Evolutionary conservation across 2,797 vertebrate genomes (phyloP).

Genomic region (Limnodromus scolopaceus): DNA sequence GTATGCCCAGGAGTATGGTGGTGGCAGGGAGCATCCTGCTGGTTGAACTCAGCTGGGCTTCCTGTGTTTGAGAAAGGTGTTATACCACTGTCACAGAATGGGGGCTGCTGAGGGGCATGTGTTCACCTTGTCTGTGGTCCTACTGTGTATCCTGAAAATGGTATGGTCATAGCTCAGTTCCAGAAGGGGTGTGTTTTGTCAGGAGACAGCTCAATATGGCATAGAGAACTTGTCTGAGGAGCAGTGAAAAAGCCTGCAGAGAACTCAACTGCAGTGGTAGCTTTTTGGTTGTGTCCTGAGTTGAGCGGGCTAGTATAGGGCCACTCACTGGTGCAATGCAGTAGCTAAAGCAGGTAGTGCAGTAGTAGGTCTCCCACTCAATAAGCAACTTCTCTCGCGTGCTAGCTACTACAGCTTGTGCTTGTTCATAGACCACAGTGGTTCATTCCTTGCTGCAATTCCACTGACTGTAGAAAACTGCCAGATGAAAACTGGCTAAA

Average conservation of each 20-base stretch:
- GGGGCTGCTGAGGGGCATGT: neutral
- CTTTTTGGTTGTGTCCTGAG: neutral
- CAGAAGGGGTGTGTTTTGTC: neutral
- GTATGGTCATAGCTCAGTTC: neutral
- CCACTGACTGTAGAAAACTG: neutral
- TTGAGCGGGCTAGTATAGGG: neutral
- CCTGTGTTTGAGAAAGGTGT: neutral
- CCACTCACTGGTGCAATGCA: neutral
- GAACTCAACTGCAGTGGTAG: neutral
- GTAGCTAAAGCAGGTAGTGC: neutral
- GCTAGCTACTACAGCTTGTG: neutral
- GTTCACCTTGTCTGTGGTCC: neutral
- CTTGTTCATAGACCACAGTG: neutral
- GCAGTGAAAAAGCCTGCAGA: neutral
- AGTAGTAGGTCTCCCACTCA: neutral
- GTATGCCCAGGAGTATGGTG: neutral
- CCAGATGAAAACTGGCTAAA: neutral
- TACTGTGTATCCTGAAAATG: neutral
- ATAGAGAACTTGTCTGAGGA: neutral
- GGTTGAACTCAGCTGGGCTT: neutral
- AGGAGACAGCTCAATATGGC: neutral
- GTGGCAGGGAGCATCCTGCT: neutral
- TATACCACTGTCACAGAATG: neutral
- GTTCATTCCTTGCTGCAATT: neutral
- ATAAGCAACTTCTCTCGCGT: neutral